phyloP scores from a whole-genome alignment of 2,113 vertebrate genomes.

The Chaetodon auriga region DNA sequence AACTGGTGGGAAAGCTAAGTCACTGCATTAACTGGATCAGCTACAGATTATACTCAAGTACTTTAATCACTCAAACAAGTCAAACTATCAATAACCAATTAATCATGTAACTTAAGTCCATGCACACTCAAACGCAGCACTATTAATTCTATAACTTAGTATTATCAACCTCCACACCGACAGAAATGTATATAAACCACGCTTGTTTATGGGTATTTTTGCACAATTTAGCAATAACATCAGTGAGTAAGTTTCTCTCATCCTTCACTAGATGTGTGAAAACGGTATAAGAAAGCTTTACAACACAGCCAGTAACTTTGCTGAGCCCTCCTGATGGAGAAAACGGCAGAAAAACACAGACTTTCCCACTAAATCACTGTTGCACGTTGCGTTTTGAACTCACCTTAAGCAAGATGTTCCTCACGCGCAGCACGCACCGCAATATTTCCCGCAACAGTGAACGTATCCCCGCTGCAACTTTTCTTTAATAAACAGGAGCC shows the following conservation, averaged over 20 bases:
- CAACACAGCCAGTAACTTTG: neutral
- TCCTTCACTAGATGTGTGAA: too few relatives aligned
- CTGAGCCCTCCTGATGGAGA: neutral
- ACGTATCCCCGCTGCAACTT: slow-evolving; percentile 51
- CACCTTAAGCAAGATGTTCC: slow-evolving; percentile 62
- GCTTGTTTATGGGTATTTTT: neutral
- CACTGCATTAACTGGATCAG: slow-evolving; percentile 29
- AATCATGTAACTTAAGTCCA: slow-evolving; percentile 12
- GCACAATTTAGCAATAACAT: neutral
- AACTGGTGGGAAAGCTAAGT: slow-evolving; percentile 21
- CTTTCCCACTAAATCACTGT: slow-evolving; percentile 17
- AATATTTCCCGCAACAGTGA: slow-evolving; percentile 20
- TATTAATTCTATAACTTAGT: neutral
- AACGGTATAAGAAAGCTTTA: neutral
- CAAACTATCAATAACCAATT: slow-evolving; percentile 42
- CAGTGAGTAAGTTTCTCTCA: neutral
- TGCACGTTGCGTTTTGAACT: slow-evolving; percentile 36
- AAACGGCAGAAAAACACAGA: neutral
- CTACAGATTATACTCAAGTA: slow-evolving; percentile 16
- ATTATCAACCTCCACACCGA: neutral
- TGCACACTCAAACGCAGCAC: neutral
- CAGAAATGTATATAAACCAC: neutral
- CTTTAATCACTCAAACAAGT: slow-evolving; percentile 35
- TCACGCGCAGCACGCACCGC: neutral
- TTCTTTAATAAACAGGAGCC: slow-evolving; percentile 28